A percentile compares a stretch with the other conserved stretches of the same genome.
Conservation (phyloP, 2,888 invertebrate genomes). For the Ryuthela nishihirai region DNA sequence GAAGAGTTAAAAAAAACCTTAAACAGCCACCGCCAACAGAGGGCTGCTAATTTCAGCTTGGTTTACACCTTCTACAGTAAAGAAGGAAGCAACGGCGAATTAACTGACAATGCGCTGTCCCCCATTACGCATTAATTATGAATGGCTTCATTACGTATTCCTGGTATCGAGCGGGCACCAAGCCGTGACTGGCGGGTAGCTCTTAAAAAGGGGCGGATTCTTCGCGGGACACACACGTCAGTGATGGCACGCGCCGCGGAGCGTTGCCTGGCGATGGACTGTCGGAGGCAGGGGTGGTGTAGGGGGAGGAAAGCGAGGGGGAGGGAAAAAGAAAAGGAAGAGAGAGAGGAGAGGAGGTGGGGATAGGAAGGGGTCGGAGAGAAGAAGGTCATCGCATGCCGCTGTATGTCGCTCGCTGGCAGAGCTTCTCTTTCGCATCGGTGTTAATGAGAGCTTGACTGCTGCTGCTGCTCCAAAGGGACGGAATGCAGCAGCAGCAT, state of each 20-base stretch:
- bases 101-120: conserved; percentile 37
- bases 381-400: too few species aligned
- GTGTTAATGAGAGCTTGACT: conserved; percentile 32
- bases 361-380: background rate
- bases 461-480: background rate
- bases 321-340: conserved; percentile 10
- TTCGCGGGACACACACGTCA: conserved; percentile 32
- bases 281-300: background rate
- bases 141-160: conserved; percentile 39
- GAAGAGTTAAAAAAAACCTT: too few species aligned
- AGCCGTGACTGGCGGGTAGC: conserved; percentile 35
- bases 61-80: conserved; percentile 37
- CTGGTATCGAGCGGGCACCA: conserved; percentile 35
- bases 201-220: conserved; percentile 40
- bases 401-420: too few species aligned
- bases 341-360: conserved; percentile 18
- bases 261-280: background rate
- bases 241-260: conserved; percentile 25
- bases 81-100: conserved; percentile 32
- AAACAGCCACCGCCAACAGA: conserved; percentile 21
- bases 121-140: conserved; percentile 40
- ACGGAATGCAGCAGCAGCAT: conserved; percentile 17
- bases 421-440: conserved; percentile 25
- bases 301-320: conserved; percentile 1
- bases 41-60: conserved; percentile 38